Percentiles rank a stretch among this genome's conserved stretches.
These are phyloP conservation scores for Nesoenas mayeri DNA, from an alignment of 2,113 vertebrate genomes.

Conservation along the genomic window DNA sequence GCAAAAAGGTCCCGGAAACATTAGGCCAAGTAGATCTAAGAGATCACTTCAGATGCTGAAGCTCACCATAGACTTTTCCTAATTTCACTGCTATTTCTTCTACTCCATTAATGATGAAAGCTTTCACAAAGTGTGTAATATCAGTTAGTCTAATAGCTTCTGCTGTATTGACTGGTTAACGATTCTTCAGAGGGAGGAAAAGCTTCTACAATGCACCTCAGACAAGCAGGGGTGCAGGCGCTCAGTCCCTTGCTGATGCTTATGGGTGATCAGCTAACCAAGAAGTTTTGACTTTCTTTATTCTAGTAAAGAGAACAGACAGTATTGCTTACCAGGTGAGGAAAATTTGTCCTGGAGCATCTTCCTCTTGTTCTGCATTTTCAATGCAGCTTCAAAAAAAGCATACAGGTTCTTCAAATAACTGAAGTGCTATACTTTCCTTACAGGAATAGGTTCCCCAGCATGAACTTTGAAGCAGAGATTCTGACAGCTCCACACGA, in stretches of 20 bases:
- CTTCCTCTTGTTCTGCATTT: slow-evolving; percentile 23
- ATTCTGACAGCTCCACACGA: slow-evolving; percentile 53
- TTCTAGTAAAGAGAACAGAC: background rate
- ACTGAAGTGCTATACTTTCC: slow-evolving; percentile 53
- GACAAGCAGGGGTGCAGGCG: background rate
- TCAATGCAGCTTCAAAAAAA: slow-evolving; percentile 6
- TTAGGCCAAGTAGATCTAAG: background rate
- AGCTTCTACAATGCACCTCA: background rate
- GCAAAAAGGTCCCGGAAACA: background rate
- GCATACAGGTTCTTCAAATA: slow-evolving; percentile 23
- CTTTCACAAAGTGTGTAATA: background rate
- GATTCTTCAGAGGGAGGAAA: background rate
- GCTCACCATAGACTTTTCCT: background rate
- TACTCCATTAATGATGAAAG: background rate
- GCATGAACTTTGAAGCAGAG: slow-evolving; percentile 66
- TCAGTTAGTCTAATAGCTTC: background rate
- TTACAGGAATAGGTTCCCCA: slow-evolving; percentile 61
- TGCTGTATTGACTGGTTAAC: background rate
- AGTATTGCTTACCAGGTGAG: background rate
- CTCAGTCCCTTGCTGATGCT: background rate
- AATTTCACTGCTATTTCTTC: background rate
- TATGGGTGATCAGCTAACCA: background rate
- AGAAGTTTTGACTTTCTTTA: background rate
- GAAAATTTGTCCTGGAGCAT: background rate
- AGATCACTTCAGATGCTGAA: background rate